phyloP scores from a whole-genome alignment of 2,888 invertebrate species.

The Scaptomyza tumidula region DNA sequence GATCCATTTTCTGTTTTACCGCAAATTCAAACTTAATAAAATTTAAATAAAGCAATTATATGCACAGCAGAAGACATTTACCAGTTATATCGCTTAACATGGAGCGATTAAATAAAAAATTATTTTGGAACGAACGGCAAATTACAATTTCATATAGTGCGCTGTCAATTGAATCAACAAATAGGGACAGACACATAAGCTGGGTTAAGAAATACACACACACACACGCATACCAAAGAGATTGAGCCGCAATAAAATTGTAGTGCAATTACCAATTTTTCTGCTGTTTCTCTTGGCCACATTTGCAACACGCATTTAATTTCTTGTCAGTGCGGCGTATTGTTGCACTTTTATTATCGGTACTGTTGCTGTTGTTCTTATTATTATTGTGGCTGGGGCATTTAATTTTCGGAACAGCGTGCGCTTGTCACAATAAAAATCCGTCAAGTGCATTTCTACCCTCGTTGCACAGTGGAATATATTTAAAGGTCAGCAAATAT shows the following conservation, averaged over 20 bases:
- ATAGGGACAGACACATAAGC: conserved; percentile 9
- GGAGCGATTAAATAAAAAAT: conserved; percentile 51
- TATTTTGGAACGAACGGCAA: conserved; percentile 67
- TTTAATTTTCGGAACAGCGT: conserved; percentile 73
- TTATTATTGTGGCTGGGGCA: conserved; percentile 55
- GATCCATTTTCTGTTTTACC: conserved; percentile 2
- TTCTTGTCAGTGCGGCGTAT: conserved; percentile 68
- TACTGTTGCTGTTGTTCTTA: conserved; percentile 33
- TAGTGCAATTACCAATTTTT: conserved; percentile 65
- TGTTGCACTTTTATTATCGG: conserved; percentile 39
- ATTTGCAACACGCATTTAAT: conserved; percentile 71
- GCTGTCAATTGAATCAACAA: conserved; percentile 55
- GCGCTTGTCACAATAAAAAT: conserved; percentile 77
- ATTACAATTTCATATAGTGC: conserved; percentile 60
- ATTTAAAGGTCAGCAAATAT: not conserved
- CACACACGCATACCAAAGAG: conserved; percentile 23
- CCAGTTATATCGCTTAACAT: conserved; percentile 40
- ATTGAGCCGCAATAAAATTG: conserved; percentile 66
- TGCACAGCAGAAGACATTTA: conserved; percentile 25
- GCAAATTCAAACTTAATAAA: conserved; percentile 8
- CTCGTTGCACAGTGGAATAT: conserved; percentile 28
- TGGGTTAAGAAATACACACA: not conserved
- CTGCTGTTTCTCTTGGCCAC: conserved; percentile 49
- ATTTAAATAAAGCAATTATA: conserved; percentile 43
- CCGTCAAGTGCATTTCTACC: conserved; percentile 69